Percentiles rank a stretch among this genome's conserved stretches.
Conservation (phyloP, 2,797 vertebrate species). For the Tauraco hartlaubi region DNA sequence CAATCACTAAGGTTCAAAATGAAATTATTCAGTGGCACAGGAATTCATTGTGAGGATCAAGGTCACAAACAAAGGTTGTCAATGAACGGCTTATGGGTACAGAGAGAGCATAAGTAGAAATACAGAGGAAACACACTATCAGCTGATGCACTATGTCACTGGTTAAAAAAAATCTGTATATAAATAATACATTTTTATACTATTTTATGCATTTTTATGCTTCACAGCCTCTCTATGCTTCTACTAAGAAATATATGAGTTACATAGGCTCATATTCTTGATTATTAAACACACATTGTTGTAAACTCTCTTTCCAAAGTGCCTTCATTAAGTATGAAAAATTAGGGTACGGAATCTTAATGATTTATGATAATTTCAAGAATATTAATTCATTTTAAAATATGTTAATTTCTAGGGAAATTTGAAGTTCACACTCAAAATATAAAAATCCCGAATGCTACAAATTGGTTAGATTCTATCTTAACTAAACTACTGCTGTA, state of each 20-base stretch:
- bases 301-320: not conserved
- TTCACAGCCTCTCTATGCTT: not conserved
- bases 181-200: not conserved
- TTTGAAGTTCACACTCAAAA: not conserved
- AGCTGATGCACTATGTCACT: not conserved
- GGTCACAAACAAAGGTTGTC: slow-evolving; percentile 29
- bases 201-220: not conserved
- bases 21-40: not conserved
- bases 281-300: not conserved
- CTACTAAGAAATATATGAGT: slow-evolving; percentile 33
- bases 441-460: not conserved
- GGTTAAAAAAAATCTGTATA: not conserved
- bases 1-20: not conserved
- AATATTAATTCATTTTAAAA: not conserved
- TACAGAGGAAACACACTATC: not conserved
- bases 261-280: slow-evolving; percentile 15
- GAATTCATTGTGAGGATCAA: slow-evolving; percentile 28
- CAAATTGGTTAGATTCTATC: not conserved
- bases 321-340: not conserved
- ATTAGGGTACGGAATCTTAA: not conserved
- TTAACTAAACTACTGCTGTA: not conserved
- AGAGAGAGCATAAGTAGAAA: not conserved
- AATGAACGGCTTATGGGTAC: not conserved
- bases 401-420: not conserved
- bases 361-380: not conserved